Evolutionary conservation across 2,888 invertebrate species (phyloP).

Genomic region (Drosophila dives): DNA sequence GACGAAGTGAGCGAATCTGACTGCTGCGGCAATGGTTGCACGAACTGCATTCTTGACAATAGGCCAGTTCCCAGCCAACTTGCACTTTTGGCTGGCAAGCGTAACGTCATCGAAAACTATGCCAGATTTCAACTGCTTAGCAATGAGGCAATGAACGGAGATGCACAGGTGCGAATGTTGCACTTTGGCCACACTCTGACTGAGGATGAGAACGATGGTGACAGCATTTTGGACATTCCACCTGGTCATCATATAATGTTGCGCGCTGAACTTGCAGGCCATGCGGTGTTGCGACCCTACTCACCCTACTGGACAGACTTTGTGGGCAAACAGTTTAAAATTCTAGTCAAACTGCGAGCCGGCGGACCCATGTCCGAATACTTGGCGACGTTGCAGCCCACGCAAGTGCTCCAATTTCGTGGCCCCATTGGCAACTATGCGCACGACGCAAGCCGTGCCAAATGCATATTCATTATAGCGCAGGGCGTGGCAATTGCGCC

Average conservation of each 20-base stretch:
- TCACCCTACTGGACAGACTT: slow-evolving; percentile 82
- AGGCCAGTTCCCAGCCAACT: slow-evolving; percentile 56
- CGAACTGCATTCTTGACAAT: slow-evolving; percentile 82
- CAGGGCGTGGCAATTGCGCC: slow-evolving; percentile 93
- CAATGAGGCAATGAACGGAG: slow-evolving; percentile 36
- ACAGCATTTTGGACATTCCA: slow-evolving; percentile 75
- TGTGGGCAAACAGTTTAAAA: slow-evolving; percentile 85
- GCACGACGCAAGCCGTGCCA: slow-evolving; percentile 44
- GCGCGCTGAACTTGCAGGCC: slow-evolving; percentile 38
- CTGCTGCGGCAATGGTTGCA: slow-evolving; percentile 84
- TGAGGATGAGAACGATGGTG: slow-evolving; percentile 29
- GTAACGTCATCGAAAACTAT: slow-evolving; percentile 69
- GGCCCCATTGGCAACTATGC: slow-evolving; percentile 88
- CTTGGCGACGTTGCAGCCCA: slow-evolving; percentile 85
- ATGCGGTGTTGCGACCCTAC: slow-evolving; percentile 77
- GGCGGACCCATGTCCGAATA: slow-evolving; percentile 87
- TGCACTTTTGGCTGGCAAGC: slow-evolving; percentile 53
- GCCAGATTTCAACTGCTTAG: slow-evolving; percentile 53
- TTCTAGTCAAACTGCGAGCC: slow-evolving; percentile 87
- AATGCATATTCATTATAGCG: slow-evolving; percentile 86
- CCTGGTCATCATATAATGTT: slow-evolving; percentile 80
- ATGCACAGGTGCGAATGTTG: slow-evolving; percentile 64
- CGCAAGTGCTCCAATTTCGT: slow-evolving; percentile 88
- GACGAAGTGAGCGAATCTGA: slow-evolving; percentile 66
- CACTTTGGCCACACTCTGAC: slow-evolving; percentile 65